Evolutionary conservation across 2,888 invertebrate genomes (phyloP), one percentile per base, ranked within the genome.

Genomic region (Morpho helenor): DNA sequence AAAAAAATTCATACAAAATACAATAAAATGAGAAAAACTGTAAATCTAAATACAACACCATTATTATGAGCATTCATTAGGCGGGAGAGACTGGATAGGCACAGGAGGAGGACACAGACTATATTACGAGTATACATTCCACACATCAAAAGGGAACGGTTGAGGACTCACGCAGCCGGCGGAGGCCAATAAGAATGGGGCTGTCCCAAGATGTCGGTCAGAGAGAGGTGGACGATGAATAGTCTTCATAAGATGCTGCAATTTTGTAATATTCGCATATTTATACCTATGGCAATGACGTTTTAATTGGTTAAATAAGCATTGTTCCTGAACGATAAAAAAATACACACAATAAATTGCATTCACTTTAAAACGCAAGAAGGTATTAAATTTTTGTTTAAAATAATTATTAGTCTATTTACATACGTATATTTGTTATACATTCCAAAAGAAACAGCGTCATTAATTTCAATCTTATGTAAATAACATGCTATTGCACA

Each of bases 191-290:
- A 75, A 81, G 76, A 79, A 80, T 83, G 82, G 86, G 87, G 85
- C 86, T 82, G 82, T 87, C 88, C 87, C 83, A 82, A 75, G 81
- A 72, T 75, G 80, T 91, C 75, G 87, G 90, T 92, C 93, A 93
- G 89, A 93, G 93, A 86, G 93, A 94, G 74, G 94, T 93, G 84
- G 93, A 93, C 85, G 93, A 93, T 80, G 93, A 93, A 91, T 92
- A 93, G 89, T 93, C 93, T 92, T 93, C 93, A 91, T 91, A 93
- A 87, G 93, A 93, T 91, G 93, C 93, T 93, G 93, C 91, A 93
- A 93, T 86, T 87, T 87, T 88, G 87, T 87, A 88, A 88, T 79
- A 88, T 87, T 87, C 85, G 79, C 85, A 88, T 85, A 87, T 86
- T 88, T 88, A 88, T 84, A 88, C 88, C 87, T 88, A 88, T 82